phyloP scores from a whole-genome alignment of 1,140 invertebrate genomes.

The Drosophila erecta region DNA sequence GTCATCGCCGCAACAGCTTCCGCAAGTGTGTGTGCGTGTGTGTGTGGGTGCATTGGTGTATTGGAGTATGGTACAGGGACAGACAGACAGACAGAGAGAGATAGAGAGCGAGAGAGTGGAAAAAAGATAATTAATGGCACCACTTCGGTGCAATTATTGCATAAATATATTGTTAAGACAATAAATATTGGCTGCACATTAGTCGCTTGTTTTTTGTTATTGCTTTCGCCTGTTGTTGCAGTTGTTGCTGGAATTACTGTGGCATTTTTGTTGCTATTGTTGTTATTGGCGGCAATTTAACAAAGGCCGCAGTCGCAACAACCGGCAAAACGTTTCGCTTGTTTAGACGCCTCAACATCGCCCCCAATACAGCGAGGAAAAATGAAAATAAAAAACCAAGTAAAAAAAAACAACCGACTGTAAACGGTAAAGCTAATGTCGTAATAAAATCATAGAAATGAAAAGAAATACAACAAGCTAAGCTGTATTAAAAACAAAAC shows the following conservation, averaged over 20 bases:
- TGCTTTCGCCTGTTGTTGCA: conserved; percentile 9
- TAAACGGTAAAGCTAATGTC: conserved; percentile 23
- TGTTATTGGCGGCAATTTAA: conserved; percentile 66
- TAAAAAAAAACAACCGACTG: conserved; percentile 13
- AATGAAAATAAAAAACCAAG: background rate
- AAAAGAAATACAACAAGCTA: conserved; percentile 1
- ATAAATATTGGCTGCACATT: conserved; percentile 73
- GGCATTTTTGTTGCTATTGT: conserved; percentile 16
- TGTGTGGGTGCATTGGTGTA: background rate
- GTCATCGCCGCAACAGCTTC: conserved; percentile 39
- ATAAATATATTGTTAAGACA: conserved; percentile 79
- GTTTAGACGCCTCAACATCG: conserved; percentile 30
- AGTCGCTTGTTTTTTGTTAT: conserved; percentile 32
- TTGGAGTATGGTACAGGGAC: conserved; percentile 6
- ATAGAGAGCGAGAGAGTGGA: conserved; percentile 31
- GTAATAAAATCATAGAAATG: conserved; percentile 17
- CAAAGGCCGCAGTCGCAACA: conserved; percentile 49
- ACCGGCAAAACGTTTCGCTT: conserved; percentile 35
- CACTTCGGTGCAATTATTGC: conserved; percentile 80
- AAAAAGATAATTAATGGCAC: conserved; percentile 77
- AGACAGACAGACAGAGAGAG: background rate
- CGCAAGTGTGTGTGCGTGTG: conserved; percentile 28
- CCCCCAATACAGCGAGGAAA: conserved; percentile 1
- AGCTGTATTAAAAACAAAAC: background rate
- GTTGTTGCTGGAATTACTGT: conserved; percentile 3